Base-by-base conservation (phyloP, 2,113 vertebrate species). In the Eolophus roseicapilla region DNA sequence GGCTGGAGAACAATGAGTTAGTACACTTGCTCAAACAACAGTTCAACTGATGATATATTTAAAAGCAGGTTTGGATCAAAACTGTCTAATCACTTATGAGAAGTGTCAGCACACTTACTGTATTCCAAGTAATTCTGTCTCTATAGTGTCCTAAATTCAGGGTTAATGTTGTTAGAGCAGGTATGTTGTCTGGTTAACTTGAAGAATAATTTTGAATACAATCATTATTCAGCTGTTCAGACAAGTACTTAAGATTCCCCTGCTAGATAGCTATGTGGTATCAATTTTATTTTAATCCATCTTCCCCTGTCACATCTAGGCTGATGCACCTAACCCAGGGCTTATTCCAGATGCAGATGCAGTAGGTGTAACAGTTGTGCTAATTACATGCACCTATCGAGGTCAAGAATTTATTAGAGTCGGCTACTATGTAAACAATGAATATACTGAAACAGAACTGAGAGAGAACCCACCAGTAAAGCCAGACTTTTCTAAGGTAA, bases 371-470 rank as follows among this genome's bases (percentile, higher is more conserved):
- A 98, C 98, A 76, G 98, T 98, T 93, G 98, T 98, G 91, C 96
- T 98, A 96, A 98, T 98, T 85, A 98, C 98, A 4, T 98, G 98
- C 88, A 98, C 98, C 85, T 98, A 98, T 91, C 95, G 98, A 95
- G 98, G 98, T 95, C 98, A 98, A 97, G 98, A 98, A 95, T 98
- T 98, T 96, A 98, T 98, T 94, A 97, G 98, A 98, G 98, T 98
- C 7, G 98, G 98, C 84, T 98, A 98, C 95, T 98, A 98, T 84
- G 98, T 98, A 96, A 98, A 98, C 98, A 98, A 98, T 95, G 98
- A 98, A 97, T 98, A 98, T 62, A 98, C 98, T 2, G 98, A 98
- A 96, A 98, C 98, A 96, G 98, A 98, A 95, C 95, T 98, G 96
- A 97, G 98, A 91, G 98, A 98, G 98, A 98, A 98, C 74, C 98